These are phyloP conservation scores for Pseudomyrmex pallidus DNA, from an alignment of 1,140 invertebrate species.

Conservation along the genomic window DNA sequence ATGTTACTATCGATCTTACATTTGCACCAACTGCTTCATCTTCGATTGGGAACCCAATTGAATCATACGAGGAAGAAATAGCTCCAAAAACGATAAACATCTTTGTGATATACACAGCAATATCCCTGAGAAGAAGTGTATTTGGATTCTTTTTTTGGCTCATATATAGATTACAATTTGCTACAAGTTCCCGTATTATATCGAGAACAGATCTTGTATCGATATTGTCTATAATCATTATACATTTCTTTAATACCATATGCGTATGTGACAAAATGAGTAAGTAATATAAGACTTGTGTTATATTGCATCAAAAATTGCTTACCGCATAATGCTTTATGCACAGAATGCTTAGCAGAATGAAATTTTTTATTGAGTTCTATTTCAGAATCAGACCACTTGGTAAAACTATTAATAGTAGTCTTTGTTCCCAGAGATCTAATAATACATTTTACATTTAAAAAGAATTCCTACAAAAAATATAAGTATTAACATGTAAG, in stretches of 20 bases:
- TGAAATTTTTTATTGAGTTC: constrained; percentile 89
- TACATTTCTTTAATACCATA: constrained; percentile 22
- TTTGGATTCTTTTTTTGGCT: constrained; percentile 87
- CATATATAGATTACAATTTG: constrained; percentile 94
- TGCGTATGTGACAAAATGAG: constrained; percentile 27
- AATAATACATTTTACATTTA: constrained; percentile 96
- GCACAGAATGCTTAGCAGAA: constrained; percentile 89
- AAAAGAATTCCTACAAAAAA: constrained; percentile 94
- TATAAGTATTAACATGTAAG: constrained; percentile 1
- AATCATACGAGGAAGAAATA: constrained; percentile 88
- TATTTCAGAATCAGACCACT: constrained; percentile 88
- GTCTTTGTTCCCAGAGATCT: constrained; percentile 87
- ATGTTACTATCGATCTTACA: constrained; percentile 83
- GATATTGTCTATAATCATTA: constrained; percentile 92
- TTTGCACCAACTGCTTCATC: constrained; percentile 80
- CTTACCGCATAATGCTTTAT: constrained; percentile 94
- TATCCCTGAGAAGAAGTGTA: constrained; percentile 88
- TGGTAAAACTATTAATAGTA: constrained; percentile 87
- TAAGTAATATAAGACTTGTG: constrained; percentile 4
- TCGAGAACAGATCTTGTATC: constrained; percentile 96
- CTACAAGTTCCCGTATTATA: constrained; percentile 92
- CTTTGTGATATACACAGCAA: constrained; percentile 93
- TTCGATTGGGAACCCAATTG: constrained; percentile 92
- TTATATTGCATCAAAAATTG: constrained; percentile 39
- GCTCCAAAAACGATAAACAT: constrained; percentile 96